Conservation (phyloP, 2,113 vertebrate genomes). For the Vulpes ferrilata region DNA sequence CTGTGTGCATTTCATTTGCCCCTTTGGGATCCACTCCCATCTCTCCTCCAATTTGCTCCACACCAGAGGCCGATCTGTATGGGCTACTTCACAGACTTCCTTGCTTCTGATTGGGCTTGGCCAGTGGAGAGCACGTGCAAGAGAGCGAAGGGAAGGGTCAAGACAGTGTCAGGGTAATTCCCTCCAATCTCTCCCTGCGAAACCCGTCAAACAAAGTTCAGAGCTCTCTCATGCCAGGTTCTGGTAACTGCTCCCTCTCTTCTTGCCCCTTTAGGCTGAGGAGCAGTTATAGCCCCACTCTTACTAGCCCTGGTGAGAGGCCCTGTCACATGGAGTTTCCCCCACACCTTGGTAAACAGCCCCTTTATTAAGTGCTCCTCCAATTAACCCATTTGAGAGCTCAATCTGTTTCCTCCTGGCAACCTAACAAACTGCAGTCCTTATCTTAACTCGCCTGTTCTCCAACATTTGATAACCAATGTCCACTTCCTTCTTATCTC, state of each 20-base stretch:
- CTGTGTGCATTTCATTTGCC: not conserved
- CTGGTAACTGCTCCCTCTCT: not conserved
- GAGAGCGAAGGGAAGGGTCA: not conserved
- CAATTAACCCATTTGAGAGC: conserved; percentile 10
- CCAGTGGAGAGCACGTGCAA: not conserved
- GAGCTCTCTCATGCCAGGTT: not conserved
- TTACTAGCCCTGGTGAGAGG: not conserved
- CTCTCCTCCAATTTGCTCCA: not conserved
- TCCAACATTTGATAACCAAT: conserved; percentile 37
- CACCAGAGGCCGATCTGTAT: not conserved
- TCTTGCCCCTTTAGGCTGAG: not conserved
- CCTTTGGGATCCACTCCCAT: not conserved
- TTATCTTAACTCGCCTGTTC: conserved; percentile 56
- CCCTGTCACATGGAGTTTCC: not conserved
- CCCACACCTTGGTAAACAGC: not conserved
- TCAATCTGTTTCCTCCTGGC: conserved; percentile 40
- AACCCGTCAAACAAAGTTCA: not conserved
- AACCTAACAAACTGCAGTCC: conserved; percentile 43
- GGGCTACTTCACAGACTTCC: not conserved
- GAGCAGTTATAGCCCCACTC: not conserved
- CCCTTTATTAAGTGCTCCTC: conserved; percentile 49
- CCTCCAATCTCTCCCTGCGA: not conserved
- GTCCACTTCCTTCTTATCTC: conserved; percentile 68
- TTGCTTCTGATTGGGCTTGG: not conserved
- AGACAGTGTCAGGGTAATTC: not conserved